Percentiles rank a stretch among this genome's conserved stretches.
Evolutionary conservation across 2,113 vertebrate genomes (phyloP).

Genomic region (Periophthalmus modestus): DNA sequence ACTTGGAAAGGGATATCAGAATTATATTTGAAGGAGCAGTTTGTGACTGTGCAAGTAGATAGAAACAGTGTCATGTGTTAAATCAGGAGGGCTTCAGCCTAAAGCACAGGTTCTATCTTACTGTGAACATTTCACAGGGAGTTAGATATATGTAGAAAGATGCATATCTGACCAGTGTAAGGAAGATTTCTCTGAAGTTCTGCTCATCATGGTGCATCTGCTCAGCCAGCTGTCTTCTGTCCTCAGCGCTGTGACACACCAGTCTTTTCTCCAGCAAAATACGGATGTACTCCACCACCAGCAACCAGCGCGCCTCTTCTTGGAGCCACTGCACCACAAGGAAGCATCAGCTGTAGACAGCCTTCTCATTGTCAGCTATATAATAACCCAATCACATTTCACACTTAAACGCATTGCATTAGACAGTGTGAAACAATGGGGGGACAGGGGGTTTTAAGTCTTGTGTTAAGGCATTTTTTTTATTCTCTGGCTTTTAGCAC

Average conservation of each 20-base stretch:
- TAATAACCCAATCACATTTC: too few relatives aligned
- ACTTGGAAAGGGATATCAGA: too few relatives aligned
- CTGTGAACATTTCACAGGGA: background rate
- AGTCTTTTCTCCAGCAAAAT: conserved; percentile 89
- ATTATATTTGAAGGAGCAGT: too few relatives aligned
- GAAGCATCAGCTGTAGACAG: background rate
- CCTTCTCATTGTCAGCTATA: too few relatives aligned
- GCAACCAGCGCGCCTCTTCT: conserved; percentile 84
- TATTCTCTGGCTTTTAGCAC: too few relatives aligned
- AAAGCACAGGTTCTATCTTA: background rate
- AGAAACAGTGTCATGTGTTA: too few relatives aligned
- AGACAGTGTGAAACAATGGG: too few relatives aligned
- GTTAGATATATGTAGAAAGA: background rate
- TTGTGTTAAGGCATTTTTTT: too few relatives aligned
- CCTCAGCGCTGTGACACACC: conserved; percentile 80
- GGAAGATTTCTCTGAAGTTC: conserved; percentile 84
- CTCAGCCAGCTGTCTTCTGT: conserved; percentile 80
- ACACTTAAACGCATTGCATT: too few relatives aligned
- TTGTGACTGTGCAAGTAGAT: too few relatives aligned
- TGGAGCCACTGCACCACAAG: conserved; percentile 80
- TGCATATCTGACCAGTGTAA: conserved; percentile 75
- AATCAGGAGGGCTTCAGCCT: background rate
- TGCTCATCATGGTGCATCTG: conserved; percentile 84
- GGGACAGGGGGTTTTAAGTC: too few relatives aligned
- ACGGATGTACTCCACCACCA: conserved; percentile 85